Base-by-base conservation (phyloP, 2,113 vertebrate species). In the Trogon melanurus region DNA sequence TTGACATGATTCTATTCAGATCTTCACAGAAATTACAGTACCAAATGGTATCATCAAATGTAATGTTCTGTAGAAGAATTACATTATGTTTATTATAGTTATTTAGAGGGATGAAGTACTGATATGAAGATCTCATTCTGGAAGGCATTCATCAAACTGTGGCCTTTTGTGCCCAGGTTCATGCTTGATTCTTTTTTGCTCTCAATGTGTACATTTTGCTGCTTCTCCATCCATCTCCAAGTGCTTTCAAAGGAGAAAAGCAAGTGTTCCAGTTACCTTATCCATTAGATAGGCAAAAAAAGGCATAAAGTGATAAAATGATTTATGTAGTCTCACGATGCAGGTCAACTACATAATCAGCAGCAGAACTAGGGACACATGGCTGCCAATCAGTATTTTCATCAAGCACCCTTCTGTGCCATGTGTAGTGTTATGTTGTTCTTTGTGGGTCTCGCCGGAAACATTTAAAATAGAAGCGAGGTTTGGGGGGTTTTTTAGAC, bases 31-130 rank as follows among this genome's bases (percentile, higher is more conserved):
- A 81, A 81, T 61, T 78, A 61, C 48, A 86, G 60, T 60, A 86
- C 23, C 45, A 84, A 96, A 91, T 61, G 30, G 12, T 64, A 60
- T 36, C 16, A 86, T 96, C 64, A 74, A 36, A 67, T 89, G 38
- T 60, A 89, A 93, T 93, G 73, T 71, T 72, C 85, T 90, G 36
- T 50, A 81, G 72, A 90, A 88, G 45, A 88, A 84, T 90, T 76
- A 34, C 11, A 36, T 89, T 84, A 30, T 53, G 71, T 90, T 94
- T 90, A 69, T 94, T 78, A 61, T 12, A 61, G 32, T 84, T 96
- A 84, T 78, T 71, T 92, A 71, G 72, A 61, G 5, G 6, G 38
- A 61, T 74, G 83, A 88, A 83, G 84, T 83, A 88, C 88, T 67
- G 0, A 45, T 81, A 86, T 14, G 41, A 91, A 79, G 53, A 41